phyloP scores from a whole-genome alignment of 1,140 invertebrate genomes.

The Monomorium pharaonis region DNA sequence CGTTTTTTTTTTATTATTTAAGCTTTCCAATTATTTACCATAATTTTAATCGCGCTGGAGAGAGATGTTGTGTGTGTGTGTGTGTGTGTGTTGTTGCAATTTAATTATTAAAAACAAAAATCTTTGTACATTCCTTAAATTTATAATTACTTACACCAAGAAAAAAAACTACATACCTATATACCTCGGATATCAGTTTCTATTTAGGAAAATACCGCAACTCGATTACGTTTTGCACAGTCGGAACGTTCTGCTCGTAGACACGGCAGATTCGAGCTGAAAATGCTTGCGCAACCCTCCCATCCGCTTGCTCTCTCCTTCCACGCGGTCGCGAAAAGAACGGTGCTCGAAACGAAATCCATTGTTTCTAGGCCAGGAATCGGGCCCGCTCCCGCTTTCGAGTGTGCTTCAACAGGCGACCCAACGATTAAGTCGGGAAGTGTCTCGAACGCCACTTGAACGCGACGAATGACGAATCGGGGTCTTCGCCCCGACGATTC shows the following conservation, averaged over 20 bases:
- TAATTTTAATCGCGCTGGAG: too few species aligned
- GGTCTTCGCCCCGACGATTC: slow-evolving; percentile 48
- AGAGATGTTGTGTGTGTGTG: too few species aligned
- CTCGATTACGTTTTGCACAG: slow-evolving; percentile 2
- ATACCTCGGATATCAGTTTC: not conserved
- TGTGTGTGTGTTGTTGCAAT: too few species aligned
- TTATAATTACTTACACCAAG: not conserved
- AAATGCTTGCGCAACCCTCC: slow-evolving; percentile 33
- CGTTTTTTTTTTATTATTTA: too few species aligned
- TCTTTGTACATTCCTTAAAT: not conserved
- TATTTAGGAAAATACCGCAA: too few species aligned
- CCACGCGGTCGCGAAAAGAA: slow-evolving; percentile 25
- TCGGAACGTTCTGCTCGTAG: not conserved
- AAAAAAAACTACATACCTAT: not conserved
- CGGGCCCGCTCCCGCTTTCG: slow-evolving; percentile 63
- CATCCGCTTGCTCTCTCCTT: not conserved
- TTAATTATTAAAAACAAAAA: not conserved
- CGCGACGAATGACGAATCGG: slow-evolving; percentile 65
- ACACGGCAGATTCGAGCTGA: slow-evolving; percentile 52
- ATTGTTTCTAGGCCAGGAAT: slow-evolving; percentile 77
- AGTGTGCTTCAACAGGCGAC: slow-evolving; percentile 66
- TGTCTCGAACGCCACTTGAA: slow-evolving; percentile 67
- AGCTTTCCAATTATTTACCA: too few species aligned
- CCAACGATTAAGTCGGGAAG: slow-evolving; percentile 68
- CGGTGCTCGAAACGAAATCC: slow-evolving; percentile 67